Conservation (phyloP, 2,888 invertebrate genomes). For the Fissipunctia ypsillon region DNA sequence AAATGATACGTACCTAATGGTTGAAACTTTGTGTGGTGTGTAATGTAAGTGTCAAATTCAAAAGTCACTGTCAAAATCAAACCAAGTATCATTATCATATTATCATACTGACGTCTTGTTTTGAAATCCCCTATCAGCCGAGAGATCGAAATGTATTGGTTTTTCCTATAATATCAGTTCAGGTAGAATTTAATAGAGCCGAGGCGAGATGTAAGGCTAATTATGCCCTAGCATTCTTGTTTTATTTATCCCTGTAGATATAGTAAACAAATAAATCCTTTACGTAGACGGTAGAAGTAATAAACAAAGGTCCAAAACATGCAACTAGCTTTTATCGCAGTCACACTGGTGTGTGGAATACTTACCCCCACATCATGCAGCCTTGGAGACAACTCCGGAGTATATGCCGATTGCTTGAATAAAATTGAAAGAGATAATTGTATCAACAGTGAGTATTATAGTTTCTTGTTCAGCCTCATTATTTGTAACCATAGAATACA, state of each 20-base stretch:
- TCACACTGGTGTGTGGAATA: constrained; percentile 53
- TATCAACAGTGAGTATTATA: constrained; percentile 83
- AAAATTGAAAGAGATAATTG: constrained; percentile 87
- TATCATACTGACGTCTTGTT: too few species aligned
- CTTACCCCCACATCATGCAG: constrained; percentile 73
- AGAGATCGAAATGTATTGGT: neutral
- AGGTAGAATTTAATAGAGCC: neutral
- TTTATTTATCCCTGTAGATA: constrained; percentile 18
- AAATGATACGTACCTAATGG: neutral
- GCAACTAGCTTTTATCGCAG: constrained; percentile 28
- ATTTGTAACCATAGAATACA: neutral
- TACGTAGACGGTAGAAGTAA: neutral
- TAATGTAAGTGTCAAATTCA: neutral
- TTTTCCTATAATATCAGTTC: neutral
- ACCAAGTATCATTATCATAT: too few species aligned
- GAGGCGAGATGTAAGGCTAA: constrained; percentile 2
- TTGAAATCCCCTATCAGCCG: neutral
- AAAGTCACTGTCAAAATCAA: neutral
- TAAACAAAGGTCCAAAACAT: constrained; percentile 31
- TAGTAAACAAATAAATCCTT: neutral
- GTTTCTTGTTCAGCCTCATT: neutral
- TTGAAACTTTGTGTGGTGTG: too few species aligned
- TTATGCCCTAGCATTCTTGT: constrained; percentile 4
- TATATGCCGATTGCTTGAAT: constrained; percentile 89
- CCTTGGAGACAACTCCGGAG: constrained; percentile 90